phyloP scores from a whole-genome alignment of 2,888 invertebrate species.

The Eretmocerus hayati region DNA sequence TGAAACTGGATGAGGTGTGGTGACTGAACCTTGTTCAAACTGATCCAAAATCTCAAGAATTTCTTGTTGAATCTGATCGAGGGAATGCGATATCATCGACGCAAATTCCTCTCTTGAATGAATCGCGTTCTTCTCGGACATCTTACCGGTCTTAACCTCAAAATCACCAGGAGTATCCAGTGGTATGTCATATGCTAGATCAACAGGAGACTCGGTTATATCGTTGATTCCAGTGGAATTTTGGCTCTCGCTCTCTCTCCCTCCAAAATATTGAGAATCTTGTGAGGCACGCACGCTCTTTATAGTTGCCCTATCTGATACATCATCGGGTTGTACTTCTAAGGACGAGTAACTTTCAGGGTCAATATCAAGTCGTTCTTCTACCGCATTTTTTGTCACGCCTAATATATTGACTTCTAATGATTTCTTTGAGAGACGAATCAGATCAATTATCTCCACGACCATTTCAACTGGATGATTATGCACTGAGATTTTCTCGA shows the following conservation, averaged over 20 bases:
- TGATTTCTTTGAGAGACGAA: constrained; percentile 37
- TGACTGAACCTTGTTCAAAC: constrained; percentile 31
- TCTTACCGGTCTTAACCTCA: constrained; percentile 7
- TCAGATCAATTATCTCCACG: constrained; percentile 29
- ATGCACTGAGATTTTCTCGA: constrained; percentile 27
- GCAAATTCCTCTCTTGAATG: constrained; percentile 22
- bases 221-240: neutral
- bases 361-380: constrained; percentile 12
- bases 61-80: constrained; percentile 30
- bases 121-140: constrained; percentile 15
- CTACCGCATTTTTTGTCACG: neutral
- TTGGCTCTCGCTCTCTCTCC: neutral
- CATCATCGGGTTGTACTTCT: constrained; percentile 1
- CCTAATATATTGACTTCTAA: constrained; percentile 9
- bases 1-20: constrained; percentile 25
- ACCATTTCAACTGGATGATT: constrained; percentile 21
- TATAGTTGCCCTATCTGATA: constrained; percentile 1
- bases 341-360: constrained; percentile 9
- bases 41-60: constrained; percentile 33
- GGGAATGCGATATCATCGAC: constrained; percentile 20
- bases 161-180: constrained; percentile 6
- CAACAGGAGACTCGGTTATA: neutral
- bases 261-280: neutral
- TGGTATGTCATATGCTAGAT: neutral
- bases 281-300: neutral